Evolutionary conservation across 2,888 invertebrate species (phyloP).

Genomic region (Zaprionus lineosus): DNA sequence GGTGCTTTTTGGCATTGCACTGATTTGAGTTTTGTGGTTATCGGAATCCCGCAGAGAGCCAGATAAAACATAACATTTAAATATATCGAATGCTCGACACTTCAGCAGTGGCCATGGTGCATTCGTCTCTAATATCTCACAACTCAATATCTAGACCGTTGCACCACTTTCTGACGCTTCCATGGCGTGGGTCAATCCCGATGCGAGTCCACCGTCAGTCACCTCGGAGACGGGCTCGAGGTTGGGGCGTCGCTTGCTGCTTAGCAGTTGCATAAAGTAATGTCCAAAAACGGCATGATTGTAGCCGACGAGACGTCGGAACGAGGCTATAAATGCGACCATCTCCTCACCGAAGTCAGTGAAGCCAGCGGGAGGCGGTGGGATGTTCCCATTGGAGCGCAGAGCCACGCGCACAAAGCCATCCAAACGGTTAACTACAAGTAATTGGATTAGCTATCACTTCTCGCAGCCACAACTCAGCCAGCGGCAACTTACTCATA

Average conservation of each 20-base stretch:
- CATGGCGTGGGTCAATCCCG: no score
- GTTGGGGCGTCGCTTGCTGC: constrained; percentile 23
- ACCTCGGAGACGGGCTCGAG: constrained; percentile 9
- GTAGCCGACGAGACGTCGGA: constrained; percentile 81
- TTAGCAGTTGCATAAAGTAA: constrained; percentile 79
- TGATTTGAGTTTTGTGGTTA: neutral
- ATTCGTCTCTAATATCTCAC: no score
- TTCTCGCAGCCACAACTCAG: no score
- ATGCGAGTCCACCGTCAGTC: constrained; percentile 7
- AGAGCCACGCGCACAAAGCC: constrained; percentile 79
- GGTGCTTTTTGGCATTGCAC: constrained; percentile 1
- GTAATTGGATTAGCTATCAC: neutral
- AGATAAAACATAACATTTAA: constrained; percentile 6
- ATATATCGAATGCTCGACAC: constrained; percentile 1
- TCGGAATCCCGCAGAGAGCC: neutral
- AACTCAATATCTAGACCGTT: no score
- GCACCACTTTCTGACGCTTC: no score
- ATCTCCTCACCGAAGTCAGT: constrained; percentile 80
- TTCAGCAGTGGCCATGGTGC: no score
- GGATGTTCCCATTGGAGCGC: constrained; percentile 61
- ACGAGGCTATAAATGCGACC: constrained; percentile 76
- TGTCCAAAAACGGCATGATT: constrained; percentile 83
- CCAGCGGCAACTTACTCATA: constrained; percentile 82
- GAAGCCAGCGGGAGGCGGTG: constrained; percentile 80
- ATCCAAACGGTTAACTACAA: constrained; percentile 80